These are phyloP conservation scores for Apis dorsata DNA, from an alignment of 1,140 invertebrate genomes.

Conservation along the genomic window DNA sequence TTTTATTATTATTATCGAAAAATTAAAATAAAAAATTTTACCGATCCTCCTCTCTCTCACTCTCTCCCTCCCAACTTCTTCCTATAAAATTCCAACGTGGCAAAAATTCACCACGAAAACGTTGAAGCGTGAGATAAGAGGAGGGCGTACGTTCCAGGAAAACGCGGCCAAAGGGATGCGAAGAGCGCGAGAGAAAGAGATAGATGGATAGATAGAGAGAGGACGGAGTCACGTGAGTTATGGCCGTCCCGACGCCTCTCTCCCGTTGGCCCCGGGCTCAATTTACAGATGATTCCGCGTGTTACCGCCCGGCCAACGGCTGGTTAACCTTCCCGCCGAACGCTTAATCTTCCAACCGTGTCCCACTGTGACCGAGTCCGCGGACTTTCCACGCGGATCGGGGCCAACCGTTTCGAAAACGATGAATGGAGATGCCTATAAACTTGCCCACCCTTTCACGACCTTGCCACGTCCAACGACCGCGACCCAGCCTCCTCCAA, in stretches of 20 bases:
- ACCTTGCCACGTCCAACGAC: slow-evolving; percentile 52
- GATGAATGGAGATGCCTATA: slow-evolving; percentile 70
- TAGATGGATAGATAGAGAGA: background rate
- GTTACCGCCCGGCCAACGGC: slow-evolving; percentile 79
- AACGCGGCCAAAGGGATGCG: slow-evolving; percentile 26
- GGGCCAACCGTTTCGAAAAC: slow-evolving; percentile 12
- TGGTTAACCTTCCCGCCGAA: slow-evolving; percentile 78
- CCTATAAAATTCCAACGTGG: background rate
- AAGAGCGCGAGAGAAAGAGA: background rate
- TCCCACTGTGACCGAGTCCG: slow-evolving; percentile 55
- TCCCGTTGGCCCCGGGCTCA: slow-evolving; percentile 79
- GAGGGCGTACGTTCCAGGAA: slow-evolving; percentile 17
- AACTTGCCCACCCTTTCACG: slow-evolving; percentile 68
- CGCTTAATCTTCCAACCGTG: slow-evolving; percentile 81
- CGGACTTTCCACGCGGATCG: slow-evolving; percentile 58
- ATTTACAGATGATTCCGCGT: slow-evolving; percentile 83
- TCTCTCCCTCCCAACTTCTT: too few relatives aligned
- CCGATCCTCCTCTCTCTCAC: too few relatives aligned
- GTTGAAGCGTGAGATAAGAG: slow-evolving; percentile 59
- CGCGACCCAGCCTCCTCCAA: slow-evolving; percentile 62
- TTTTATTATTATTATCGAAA: too few relatives aligned
- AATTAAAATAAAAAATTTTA: too few relatives aligned
- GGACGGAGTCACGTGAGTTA: slow-evolving; percentile 73
- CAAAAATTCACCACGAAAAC: too few relatives aligned
- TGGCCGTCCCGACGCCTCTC: slow-evolving; percentile 76